A percentile compares a stretch with the other conserved stretches of the same genome.
Conservation (phyloP, 2,113 vertebrate species). For the Anarrhichthys ocellatus region DNA sequence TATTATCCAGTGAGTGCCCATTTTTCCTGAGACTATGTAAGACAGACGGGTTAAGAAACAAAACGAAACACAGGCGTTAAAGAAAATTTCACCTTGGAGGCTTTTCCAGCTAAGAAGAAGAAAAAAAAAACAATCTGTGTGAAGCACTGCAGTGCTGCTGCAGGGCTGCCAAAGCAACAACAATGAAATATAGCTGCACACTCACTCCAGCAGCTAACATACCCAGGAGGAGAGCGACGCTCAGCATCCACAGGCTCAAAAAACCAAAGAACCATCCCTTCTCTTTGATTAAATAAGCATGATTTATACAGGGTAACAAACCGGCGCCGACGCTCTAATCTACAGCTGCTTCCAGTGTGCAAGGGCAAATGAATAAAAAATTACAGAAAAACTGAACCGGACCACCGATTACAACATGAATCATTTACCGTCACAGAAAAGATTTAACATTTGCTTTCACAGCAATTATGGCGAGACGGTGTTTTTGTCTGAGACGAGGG, state of each 20-base stretch:
- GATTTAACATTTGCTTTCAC: conserved; percentile 4
- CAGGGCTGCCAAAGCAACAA: conserved; percentile 8
- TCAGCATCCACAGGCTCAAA: background rate
- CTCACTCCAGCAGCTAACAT: conserved; percentile 1
- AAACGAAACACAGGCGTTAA: background rate
- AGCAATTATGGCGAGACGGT: background rate
- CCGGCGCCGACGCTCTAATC: conserved; percentile 10
- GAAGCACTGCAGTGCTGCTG: conserved; percentile 33
- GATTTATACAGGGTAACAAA: conserved; percentile 38
- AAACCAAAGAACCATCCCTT: background rate
- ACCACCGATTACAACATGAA: conserved; percentile 24
- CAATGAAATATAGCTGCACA: conserved; percentile 35
- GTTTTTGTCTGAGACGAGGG: background rate
- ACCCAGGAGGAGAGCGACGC: background rate
- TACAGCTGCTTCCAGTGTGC: conserved; percentile 11
- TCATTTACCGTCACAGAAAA: conserved; percentile 14
- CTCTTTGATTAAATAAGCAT: conserved; percentile 45
- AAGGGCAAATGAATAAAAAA: conserved; percentile 2
- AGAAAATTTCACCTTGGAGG: background rate
- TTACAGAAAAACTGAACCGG: conserved; percentile 15
- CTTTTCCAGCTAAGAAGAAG: background rate
- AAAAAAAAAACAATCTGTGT: background rate
- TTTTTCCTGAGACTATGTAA: background rate
- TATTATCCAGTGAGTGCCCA: background rate
- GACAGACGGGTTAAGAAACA: background rate